These are phyloP conservation scores for Capromys pilorides DNA, from an alignment of 2,797 vertebrate genomes.

Conservation along the genomic window DNA sequence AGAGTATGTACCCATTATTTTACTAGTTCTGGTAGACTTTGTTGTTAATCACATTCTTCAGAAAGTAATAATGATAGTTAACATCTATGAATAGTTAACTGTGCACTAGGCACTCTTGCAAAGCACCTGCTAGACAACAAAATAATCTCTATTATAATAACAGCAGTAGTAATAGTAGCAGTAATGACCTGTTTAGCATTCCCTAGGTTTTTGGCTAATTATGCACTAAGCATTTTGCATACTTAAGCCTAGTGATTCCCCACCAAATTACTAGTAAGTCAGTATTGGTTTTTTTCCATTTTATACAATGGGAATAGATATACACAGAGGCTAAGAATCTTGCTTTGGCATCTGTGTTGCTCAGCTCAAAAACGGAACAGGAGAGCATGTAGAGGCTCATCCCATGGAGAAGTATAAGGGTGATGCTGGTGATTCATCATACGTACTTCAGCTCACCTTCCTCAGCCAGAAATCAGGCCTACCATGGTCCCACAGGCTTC, in stretches of 20 bases:
- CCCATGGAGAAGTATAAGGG: neutral
- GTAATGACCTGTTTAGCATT: neutral
- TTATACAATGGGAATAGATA: neutral
- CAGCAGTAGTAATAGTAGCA: neutral
- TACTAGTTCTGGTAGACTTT: neutral
- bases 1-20: neutral
- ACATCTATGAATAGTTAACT: neutral
- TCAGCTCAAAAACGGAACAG: neutral
- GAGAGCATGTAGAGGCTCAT: neutral
- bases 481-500: neutral
- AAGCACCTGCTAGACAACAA: neutral
- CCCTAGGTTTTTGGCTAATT: neutral
- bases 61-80: neutral
- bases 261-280: neutral
- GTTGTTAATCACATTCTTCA: neutral
- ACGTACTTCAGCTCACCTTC: neutral
- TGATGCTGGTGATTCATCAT: neutral
- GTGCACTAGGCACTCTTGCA: neutral
- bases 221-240: neutral
- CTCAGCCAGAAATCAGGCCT: neutral
- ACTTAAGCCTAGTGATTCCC: neutral
- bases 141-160: neutral
- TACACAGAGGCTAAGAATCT: neutral
- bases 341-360: neutral
- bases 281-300: neutral